Evolutionary conservation across 1,140 invertebrate species (phyloP), one percentile per base, ranked within the genome.

Genomic region (Ectropis grisescens): DNA sequence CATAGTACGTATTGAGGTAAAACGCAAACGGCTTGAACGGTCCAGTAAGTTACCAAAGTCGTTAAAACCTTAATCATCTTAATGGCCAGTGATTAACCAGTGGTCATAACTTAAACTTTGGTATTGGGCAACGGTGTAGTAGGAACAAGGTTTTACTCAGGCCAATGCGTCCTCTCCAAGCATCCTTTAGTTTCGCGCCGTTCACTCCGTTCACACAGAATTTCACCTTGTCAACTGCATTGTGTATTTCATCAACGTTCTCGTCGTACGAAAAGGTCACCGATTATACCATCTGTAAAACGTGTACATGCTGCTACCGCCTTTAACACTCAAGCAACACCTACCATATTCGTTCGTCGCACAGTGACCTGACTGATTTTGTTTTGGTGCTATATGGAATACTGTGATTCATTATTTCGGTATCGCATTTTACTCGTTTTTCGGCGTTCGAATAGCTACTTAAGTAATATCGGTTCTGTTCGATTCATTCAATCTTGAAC

Each of bases 121-220:
- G n/a, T n/a, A 39, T 44, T 44, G 23, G 27, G 37, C 31, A 48
- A 41, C 34, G 35, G 32, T 31, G 37, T 30, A 26, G 33, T 37
- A 33, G 36, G 45, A 36, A 48, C 29, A 49, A 49, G 42, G 51
- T 31, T 48, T 38, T 41, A 23, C 10, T 28, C 26, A 25, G 47
- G 47, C 53, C 51, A 41, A 35, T 36, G 37, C 37, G 57, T 64
- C 53, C 58, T 66, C 40, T 45, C 29, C 30, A 29, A 31, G 36
- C 47, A 56, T 56, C 52, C 52, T 50, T 55, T 47, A 40, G 29
- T 36, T 29, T 29, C 37, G 35, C 38, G 44, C 61, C 61, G 33
- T 58, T 66, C 58, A 62, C 61, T 47, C 62, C 35, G 49, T 50
- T n/a, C n/a, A n/a, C n/a, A 50, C 52, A 43, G 47, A 59, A 61